Base-by-base conservation (phyloP, 2,888 invertebrate genomes). In the Drosophila eohydei region DNA sequence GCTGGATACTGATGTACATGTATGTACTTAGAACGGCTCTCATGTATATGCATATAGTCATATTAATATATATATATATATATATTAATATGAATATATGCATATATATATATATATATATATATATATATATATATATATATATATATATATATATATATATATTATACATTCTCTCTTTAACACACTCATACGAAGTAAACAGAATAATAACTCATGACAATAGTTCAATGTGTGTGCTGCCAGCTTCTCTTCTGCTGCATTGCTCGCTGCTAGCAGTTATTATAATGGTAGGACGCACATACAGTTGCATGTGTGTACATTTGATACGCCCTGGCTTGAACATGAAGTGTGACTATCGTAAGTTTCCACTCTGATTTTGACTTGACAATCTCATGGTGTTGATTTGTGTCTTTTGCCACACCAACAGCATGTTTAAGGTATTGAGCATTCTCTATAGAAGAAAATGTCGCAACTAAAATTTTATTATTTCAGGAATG, bases 361-460 rank as follows among this genome's bases (percentile, higher is more conserved):
- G 71, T 72, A 76, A 83, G 72, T 76, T 78, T 78, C 78, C 67
- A 77, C 58, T 70, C 82, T 84, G 84, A 80, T 74, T 80, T 71
- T 80, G 78, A 80, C 82, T 82, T 84, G 78, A 84, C 82, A 78
- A 78, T 82, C 82, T 77, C 76, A 74, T 73, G 71, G 77, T 77
- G 75, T 77, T 84, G 80, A 84, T 84, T 84, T 84, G 85, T 84
- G 83, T 76, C 74, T 69, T 69, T 58, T 78, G 80, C 78, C 80
- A 80, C 80, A 81, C 80, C 78, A 80, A 78, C 74, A 71, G 55
- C 78, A 74, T 80, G 80, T 80, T 80, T 64, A 51, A 63, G 69
- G 67, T 77, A 61, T 58, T 56, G 59, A 44, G 48, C 67, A 57
- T 51, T 41, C 50, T 46, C 26, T 9, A 7, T 40, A 28, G 12